Conservation (phyloP, 1,140 invertebrate genomes). For the Drosophila insularis region DNA sequence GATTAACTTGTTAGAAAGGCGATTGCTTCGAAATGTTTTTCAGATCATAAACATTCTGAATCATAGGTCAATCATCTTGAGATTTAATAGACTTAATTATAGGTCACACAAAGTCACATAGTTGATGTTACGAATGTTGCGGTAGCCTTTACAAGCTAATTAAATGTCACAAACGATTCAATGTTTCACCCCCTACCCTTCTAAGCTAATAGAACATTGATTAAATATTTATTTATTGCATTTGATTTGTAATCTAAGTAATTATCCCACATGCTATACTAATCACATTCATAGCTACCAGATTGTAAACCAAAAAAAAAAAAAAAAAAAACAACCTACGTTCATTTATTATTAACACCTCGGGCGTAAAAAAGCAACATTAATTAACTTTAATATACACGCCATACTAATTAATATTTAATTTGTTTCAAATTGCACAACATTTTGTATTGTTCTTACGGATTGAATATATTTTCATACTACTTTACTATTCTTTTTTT, state of each 20-base stretch:
- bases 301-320: conserved; percentile 12
- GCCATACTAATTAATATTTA: conserved; percentile 71
- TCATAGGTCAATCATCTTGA: too few relatives aligned
- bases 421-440: conserved; percentile 57
- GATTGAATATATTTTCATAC: conserved; percentile 9
- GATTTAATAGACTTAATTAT: too few relatives aligned
- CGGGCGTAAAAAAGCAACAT: conserved; percentile 67
- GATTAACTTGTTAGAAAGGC: too few relatives aligned
- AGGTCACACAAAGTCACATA: too few relatives aligned
- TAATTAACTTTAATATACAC: conserved; percentile 71
- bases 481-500: conserved; percentile 7
- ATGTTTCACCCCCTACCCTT: neutral
- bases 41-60: too few relatives aligned
- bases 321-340: too few relatives aligned
- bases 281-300: conserved; percentile 27
- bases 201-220: conserved; percentile 33
- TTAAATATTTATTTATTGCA: conserved; percentile 64
- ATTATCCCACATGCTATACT: conserved; percentile 45
- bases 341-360: conserved; percentile 69
- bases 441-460: conserved; percentile 55
- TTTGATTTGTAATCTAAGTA: conserved; percentile 31
- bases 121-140: neutral
- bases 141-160: neutral
- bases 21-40: too few relatives aligned
- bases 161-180: neutral